phyloP scores from a whole-genome alignment of 2,888 invertebrate species.

The Eupithecia dodoneata region DNA sequence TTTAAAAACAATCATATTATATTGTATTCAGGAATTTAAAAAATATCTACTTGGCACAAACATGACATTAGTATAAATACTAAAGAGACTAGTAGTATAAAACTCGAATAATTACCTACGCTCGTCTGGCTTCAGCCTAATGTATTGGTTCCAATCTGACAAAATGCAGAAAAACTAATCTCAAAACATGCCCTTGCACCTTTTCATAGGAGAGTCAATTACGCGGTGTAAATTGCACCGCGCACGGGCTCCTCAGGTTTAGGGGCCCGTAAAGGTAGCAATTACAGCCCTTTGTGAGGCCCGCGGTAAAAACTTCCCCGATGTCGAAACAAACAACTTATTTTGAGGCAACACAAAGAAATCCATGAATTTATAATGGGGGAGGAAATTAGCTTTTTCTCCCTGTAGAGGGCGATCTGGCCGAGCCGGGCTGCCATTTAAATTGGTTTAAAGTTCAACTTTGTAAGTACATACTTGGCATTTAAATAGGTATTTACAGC shows the following conservation, averaged over 20 bases:
- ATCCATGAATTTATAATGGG: conserved; percentile 79
- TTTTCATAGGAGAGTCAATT: background rate
- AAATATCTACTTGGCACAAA: too few species aligned
- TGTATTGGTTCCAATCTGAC: background rate
- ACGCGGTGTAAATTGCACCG: conserved; percentile 6
- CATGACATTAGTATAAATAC: too few species aligned
- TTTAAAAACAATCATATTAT: too few species aligned
- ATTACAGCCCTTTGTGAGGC: conserved; percentile 62
- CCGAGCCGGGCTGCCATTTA: conserved; percentile 21
- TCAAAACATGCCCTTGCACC: background rate
- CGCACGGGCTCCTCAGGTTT: conserved; percentile 4
- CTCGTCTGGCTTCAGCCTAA: too few species aligned
- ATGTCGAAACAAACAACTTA: conserved; percentile 77
- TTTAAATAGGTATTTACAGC: conserved; percentile 14
- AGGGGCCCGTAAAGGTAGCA: conserved; percentile 38
- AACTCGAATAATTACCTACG: too few species aligned
- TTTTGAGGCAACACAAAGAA: conserved; percentile 73
- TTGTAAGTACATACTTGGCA: conserved; percentile 1
- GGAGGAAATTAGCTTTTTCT: conserved; percentile 78
- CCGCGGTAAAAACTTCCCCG: conserved; percentile 56
- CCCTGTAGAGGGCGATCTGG: conserved; percentile 48
- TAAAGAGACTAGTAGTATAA: background rate
- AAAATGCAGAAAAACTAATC: background rate
- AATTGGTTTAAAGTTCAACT: conserved; percentile 31
- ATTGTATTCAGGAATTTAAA: too few species aligned